phyloP scores from a whole-genome alignment of 2,113 vertebrate species.

The Chamaea fasciata region DNA sequence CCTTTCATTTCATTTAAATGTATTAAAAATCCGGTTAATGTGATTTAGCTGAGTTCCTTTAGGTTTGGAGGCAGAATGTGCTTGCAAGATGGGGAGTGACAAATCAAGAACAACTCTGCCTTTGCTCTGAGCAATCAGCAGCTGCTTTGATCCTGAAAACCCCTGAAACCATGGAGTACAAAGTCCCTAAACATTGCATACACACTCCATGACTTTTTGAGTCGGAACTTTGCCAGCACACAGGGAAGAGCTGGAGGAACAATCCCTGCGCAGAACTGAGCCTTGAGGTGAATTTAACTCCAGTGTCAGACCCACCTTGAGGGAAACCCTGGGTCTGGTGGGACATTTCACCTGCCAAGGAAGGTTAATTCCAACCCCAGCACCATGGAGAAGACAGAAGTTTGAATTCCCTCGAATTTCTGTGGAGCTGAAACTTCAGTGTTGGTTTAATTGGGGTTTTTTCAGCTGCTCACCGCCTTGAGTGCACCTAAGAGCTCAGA shows the following conservation, averaged over 20 bases:
- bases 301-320: fast-evolving
- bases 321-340: fast-evolving
- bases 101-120: fast-evolving
- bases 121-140: neutral
- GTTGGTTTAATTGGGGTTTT: neutral
- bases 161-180: neutral
- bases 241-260: neutral
- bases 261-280: fast-evolving
- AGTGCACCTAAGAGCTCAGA: neutral
- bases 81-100: neutral
- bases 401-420: neutral
- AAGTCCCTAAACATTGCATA: neutral
- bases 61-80: neutral
- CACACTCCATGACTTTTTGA: neutral
- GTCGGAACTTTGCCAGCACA: neutral
- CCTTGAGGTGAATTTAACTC: fast-evolving
- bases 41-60: neutral
- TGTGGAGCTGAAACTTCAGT: neutral
- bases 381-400: neutral
- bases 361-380: neutral
- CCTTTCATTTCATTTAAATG: neutral
- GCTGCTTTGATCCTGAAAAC: neutral
- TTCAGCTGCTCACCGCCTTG: neutral
- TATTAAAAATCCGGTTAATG: neutral
- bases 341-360: neutral